These are phyloP conservation scores for Regulus satrapa DNA, from an alignment of 2,113 vertebrate genomes.

Conservation along the genomic window DNA sequence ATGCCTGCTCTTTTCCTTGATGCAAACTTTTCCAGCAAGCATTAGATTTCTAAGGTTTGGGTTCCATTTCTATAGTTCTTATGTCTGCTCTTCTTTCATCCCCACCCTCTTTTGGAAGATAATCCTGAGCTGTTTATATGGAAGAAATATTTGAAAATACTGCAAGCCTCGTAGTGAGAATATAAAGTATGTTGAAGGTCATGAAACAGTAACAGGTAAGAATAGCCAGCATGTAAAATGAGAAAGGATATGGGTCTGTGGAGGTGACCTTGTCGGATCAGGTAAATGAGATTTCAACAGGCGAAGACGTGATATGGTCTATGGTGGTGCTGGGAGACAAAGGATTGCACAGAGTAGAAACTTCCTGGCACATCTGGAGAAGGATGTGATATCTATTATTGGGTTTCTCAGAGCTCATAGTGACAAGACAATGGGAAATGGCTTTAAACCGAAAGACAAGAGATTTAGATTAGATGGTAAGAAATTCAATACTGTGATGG, in stretches of 20 bases:
- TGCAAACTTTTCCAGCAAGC: neutral
- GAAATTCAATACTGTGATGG: neutral
- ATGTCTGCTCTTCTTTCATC: neutral
- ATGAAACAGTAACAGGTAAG: neutral
- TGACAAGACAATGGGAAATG: neutral
- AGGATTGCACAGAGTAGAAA: neutral
- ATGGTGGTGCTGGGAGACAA: neutral
- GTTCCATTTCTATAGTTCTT: neutral
- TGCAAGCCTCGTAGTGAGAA: neutral
- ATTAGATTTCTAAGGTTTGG: neutral
- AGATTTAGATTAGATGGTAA: neutral
- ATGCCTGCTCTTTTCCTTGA: neutral
- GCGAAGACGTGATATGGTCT: neutral
- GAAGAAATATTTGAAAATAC: neutral
- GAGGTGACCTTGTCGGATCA: neutral
- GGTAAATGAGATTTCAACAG: neutral
- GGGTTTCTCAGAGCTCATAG: neutral
- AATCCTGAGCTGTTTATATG: neutral
- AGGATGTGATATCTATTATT: neutral
- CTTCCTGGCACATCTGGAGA: neutral
- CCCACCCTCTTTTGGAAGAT: neutral
- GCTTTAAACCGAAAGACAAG: fast-evolving
- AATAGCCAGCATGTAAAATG: neutral
- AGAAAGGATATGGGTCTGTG: neutral
- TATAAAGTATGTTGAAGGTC: neutral